Conservation (phyloP, 2,888 invertebrate species). For the Eupeodes luniger region DNA sequence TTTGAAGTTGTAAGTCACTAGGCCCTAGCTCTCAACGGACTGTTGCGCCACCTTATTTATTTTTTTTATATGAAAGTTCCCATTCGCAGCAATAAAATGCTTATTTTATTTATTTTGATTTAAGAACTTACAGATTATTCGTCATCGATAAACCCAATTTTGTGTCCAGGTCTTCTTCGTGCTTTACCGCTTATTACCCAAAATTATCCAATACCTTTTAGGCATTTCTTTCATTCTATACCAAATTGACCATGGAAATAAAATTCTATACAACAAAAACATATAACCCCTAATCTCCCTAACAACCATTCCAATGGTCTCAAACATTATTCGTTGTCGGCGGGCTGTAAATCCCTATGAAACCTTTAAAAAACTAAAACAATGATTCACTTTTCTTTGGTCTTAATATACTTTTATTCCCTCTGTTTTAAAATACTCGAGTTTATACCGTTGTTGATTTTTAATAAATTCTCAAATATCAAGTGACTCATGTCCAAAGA, state of each 20-base stretch:
- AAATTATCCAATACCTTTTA: too few species aligned
- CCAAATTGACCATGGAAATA: neutral
- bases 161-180: too few species aligned
- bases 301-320: neutral
- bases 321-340: neutral
- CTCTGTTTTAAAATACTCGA: neutral
- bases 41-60: too few species aligned
- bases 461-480: slow-evolving; percentile 34
- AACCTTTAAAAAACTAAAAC: neutral
- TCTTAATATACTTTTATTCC: neutral
- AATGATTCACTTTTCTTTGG: slow-evolving; percentile 24
- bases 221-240: too few species aligned
- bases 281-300: neutral
- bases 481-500: slow-evolving; percentile 49
- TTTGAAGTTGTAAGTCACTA: too few species aligned
- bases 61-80: too few species aligned
- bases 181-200: too few species aligned
- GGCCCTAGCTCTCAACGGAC: too few species aligned
- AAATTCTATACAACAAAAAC: neutral
- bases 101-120: too few species aligned
- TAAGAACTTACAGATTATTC: too few species aligned
- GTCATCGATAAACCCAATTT: too few species aligned
- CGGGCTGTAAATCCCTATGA: neutral
- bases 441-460: neutral
- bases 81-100: too few species aligned